Percentiles rank a stretch among this genome's conserved stretches.
Evolutionary conservation across 2,888 invertebrate species (phyloP).

Genomic region (Aporophyla lueneburgensis): DNA sequence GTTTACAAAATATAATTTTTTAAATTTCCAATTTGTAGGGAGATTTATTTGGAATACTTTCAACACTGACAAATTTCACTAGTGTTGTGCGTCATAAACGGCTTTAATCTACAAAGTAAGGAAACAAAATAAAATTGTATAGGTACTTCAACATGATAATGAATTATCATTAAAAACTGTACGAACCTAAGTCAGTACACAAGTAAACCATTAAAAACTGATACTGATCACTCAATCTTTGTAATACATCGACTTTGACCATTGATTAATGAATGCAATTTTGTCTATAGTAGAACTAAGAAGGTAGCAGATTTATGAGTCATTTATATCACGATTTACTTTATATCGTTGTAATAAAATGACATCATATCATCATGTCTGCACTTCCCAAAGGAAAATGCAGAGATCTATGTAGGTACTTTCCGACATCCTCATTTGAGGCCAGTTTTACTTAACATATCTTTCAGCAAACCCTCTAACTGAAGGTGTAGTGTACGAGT

Average conservation of each 20-base stretch:
- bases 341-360: too few species aligned
- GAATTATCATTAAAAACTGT: background rate
- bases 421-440: background rate
- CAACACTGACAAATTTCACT: slow-evolving; percentile 31
- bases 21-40: background rate
- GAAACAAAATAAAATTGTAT: background rate
- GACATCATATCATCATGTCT: background rate
- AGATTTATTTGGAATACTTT: slow-evolving; percentile 14
- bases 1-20: too few species aligned
- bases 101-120: background rate
- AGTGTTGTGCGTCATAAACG: slow-evolving; percentile 30
- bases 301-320: background rate
- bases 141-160: background rate
- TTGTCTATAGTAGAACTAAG: background rate
- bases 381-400: background rate
- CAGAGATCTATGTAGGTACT: background rate
- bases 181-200: background rate
- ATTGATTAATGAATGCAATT: background rate
- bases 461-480: background rate
- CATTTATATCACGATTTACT: background rate
- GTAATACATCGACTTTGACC: background rate
- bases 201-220: background rate
- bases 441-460: background rate
- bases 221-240: background rate
- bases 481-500: background rate